Conservation (phyloP, 2,888 invertebrate genomes). For the Reticulitermes lucifugus region DNA sequence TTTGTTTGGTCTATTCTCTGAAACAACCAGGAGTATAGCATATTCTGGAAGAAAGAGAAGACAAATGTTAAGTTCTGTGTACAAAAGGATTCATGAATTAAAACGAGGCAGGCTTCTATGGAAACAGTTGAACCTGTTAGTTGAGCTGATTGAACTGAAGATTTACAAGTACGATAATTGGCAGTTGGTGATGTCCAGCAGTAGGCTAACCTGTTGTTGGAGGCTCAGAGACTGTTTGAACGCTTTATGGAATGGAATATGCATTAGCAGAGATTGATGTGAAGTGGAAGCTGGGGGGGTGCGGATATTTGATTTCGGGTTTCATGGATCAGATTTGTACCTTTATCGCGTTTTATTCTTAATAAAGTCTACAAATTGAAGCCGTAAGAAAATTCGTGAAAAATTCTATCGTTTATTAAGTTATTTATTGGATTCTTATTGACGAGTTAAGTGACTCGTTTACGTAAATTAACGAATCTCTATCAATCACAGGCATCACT, state of each 20-base stretch:
- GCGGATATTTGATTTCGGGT: not conserved
- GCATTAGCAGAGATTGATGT: conserved; percentile 5
- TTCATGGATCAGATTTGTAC: not conserved
- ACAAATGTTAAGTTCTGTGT: too few relatives aligned
- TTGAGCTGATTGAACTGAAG: not conserved
- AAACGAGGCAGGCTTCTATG: too few relatives aligned
- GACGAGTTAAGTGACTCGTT: not conserved
- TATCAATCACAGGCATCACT: too few relatives aligned
- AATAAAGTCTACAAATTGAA: not conserved
- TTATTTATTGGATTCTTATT: not conserved
- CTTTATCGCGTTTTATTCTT: not conserved
- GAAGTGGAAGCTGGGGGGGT: not conserved
- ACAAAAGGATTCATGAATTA: too few relatives aligned
- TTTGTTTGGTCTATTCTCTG: too few relatives aligned
- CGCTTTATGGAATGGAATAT: conserved; percentile 1
- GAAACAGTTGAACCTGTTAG: too few relatives aligned
- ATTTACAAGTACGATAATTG: not conserved
- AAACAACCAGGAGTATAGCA: too few relatives aligned
- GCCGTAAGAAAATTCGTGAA: not conserved
- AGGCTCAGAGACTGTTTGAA: not conserved
- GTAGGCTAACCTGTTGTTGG: not conserved
- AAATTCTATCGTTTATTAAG: not conserved
- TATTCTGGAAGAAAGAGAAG: too few relatives aligned
- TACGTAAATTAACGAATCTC: too few relatives aligned
- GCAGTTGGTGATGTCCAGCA: not conserved